These are phyloP conservation scores for Drosophila infuscata DNA, from an alignment of 2,888 invertebrate genomes.

Conservation along the genomic window DNA sequence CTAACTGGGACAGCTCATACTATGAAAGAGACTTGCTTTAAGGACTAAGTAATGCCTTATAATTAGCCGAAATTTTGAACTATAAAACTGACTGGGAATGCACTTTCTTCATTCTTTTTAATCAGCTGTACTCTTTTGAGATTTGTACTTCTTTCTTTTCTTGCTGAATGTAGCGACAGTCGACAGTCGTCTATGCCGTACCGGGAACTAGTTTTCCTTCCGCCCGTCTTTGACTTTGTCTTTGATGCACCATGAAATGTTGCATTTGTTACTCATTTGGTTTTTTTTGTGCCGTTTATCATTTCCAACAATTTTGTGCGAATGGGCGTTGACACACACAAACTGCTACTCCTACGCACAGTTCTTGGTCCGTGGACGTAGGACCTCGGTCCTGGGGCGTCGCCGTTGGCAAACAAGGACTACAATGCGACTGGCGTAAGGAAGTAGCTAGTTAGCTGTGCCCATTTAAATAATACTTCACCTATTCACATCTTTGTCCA, in stretches of 20 bases:
- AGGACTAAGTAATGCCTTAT: too few relatives aligned
- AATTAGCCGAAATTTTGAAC: neutral
- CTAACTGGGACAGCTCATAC: neutral
- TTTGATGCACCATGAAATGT: constrained; percentile 70
- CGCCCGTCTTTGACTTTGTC: constrained; percentile 32
- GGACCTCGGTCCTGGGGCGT: constrained; percentile 36
- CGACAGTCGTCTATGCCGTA: constrained; percentile 12
- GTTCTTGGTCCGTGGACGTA: constrained; percentile 1
- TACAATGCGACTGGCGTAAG: constrained; percentile 76
- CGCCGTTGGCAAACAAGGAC: constrained; percentile 50
- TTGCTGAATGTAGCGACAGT: constrained; percentile 22
- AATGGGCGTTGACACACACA: constrained; percentile 59
- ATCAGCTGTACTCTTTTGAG: neutral
- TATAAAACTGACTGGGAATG: neutral
- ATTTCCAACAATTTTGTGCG: constrained; percentile 49
- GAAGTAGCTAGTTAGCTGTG: constrained; percentile 81
- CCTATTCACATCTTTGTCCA: constrained; percentile 29
- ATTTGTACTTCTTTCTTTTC: neutral
- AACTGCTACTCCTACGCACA: constrained; percentile 43
- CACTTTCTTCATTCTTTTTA: neutral
- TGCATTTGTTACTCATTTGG: constrained; percentile 42
- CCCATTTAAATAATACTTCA: constrained; percentile 73
- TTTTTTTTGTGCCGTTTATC: constrained; percentile 18
- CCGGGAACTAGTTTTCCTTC: constrained; percentile 22
- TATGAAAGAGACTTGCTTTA: neutral